Base-by-base conservation (phyloP, 2,888 invertebrate species). In the Xestia ashworthii region DNA sequence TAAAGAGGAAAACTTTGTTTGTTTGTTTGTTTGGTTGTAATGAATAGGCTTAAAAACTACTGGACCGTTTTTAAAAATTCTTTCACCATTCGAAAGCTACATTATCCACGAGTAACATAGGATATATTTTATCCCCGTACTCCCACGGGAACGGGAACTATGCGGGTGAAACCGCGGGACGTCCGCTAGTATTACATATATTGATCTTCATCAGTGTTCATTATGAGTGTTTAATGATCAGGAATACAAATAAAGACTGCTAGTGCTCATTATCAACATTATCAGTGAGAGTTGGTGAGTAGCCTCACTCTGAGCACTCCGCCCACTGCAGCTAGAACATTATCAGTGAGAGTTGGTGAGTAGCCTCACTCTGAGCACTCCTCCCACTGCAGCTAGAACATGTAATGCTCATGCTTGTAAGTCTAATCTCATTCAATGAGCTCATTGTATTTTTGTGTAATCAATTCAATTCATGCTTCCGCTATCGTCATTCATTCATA, bases 401-500 rank as follows among this genome's bases (percentile, higher is more conserved):
- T 44, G n/a, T 19, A 19, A 44, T 60, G 48, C 38, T 68, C 44
- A n/a, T 22, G 38, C 46, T 50, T 53, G n/a, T 53, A 53, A 53
- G 38, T 53, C 14, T 64, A 25, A 64, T 48, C 55, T 67, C 62
- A 38, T 58, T 76, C 58, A 64, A 68, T 69, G 67, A 75, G 64
- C 44, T 58, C 65, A 81, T 55, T 83, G 68, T 80, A 66, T 81
- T 80, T 86, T 78, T 65, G 68, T 66, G n/a, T 65, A 69, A 81
- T 71, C 53, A 66, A 86, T 85, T 85, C 68, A 74, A 86, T 88
- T 88, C 80, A 83, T 68, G 79, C 76, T 81, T 76, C 77, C 73
- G 70, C 64, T 32, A 65, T 82, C 68, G 75, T 67, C 83, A 71
- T 87, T 85, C 88, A 88, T 89, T 87, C 82, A 88, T 81, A 62